These are phyloP conservation scores for Cacoxenus indagator DNA, from an alignment of 2,888 invertebrate genomes.

Conservation along the genomic window DNA sequence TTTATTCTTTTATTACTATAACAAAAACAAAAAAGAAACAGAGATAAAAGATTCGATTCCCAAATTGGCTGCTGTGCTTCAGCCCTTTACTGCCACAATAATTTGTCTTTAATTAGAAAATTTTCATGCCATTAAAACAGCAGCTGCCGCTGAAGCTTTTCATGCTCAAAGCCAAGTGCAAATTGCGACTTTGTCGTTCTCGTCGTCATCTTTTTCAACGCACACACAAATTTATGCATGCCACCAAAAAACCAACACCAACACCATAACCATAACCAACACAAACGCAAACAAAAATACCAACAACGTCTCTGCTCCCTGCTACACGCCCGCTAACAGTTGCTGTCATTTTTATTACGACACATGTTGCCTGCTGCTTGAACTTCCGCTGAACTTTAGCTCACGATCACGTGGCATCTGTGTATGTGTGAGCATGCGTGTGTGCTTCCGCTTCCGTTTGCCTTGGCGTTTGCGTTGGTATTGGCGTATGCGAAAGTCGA, in stretches of 20 bases:
- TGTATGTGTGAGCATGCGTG: background rate
- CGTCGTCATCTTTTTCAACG: too few species aligned
- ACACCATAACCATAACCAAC: background rate
- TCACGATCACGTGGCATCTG: background rate
- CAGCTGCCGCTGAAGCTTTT: background rate
- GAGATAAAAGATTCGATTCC: too few species aligned
- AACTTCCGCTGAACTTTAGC: slow-evolving; percentile 13
- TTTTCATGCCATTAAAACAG: slow-evolving; percentile 61
- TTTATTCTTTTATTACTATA: too few species aligned
- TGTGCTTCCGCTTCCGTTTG: slow-evolving; percentile 6
- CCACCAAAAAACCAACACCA: background rate
- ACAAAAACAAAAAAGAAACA: too few species aligned
- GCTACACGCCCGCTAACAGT: background rate
- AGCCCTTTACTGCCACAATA: too few species aligned
- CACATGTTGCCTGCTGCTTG: slow-evolving; percentile 15
- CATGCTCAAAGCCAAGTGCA: slow-evolving; percentile 7
- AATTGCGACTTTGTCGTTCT: background rate
- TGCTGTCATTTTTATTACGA: slow-evolving; percentile 14
- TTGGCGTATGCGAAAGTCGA: too few species aligned
- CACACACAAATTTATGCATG: background rate
- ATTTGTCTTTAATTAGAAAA: slow-evolving; percentile 62
- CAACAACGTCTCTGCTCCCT: too few species aligned
- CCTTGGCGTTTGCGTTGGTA: too few species aligned
- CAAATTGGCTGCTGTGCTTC: background rate
- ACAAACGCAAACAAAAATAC: background rate